Percentiles rank a stretch among this genome's conserved stretches.
phyloP scores from a whole-genome alignment of 2,888 invertebrate species.

The Alsophila aescularia region DNA sequence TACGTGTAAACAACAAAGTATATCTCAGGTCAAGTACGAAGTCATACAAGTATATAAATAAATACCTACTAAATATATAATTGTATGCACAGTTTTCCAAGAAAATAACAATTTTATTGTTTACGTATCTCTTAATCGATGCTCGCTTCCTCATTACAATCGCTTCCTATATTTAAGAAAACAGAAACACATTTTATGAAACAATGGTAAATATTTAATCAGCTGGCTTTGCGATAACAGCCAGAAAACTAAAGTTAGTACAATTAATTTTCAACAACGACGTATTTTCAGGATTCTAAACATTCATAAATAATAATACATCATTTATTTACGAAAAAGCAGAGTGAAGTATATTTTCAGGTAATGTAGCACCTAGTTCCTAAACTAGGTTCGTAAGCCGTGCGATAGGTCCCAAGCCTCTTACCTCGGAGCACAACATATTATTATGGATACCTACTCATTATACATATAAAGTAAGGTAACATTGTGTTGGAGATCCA shows the following conservation, averaged over 20 bases:
- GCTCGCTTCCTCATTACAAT: slow-evolving; percentile 6
- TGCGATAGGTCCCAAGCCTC: too few species aligned
- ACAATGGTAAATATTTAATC: slow-evolving; percentile 14
- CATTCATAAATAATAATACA: too few species aligned
- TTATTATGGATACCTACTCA: too few species aligned
- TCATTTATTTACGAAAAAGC: too few species aligned
- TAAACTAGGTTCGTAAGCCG: too few species aligned
- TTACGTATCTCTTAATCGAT: slow-evolving; percentile 1
- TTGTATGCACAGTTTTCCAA: slow-evolving; percentile 1
- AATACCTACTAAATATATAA: slow-evolving; percentile 1
- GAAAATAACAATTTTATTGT: slow-evolving; percentile 8
- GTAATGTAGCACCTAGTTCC: too few species aligned
- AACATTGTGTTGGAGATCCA: too few species aligned
- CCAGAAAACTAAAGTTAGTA: background rate
- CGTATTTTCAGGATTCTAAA: too few species aligned
- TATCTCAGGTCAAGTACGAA: slow-evolving; percentile 1
- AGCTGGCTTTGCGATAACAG: background rate
- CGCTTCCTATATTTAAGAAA: slow-evolving; percentile 12
- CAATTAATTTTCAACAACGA: too few species aligned
- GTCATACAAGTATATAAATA: background rate
- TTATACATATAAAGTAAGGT: too few species aligned
- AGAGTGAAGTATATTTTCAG: too few species aligned
- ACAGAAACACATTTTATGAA: background rate
- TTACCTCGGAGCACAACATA: too few species aligned
- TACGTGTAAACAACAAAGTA: background rate